Evolutionary conservation across 2,113 vertebrate genomes (phyloP).

Genomic region (Penelope pileata): DNA sequence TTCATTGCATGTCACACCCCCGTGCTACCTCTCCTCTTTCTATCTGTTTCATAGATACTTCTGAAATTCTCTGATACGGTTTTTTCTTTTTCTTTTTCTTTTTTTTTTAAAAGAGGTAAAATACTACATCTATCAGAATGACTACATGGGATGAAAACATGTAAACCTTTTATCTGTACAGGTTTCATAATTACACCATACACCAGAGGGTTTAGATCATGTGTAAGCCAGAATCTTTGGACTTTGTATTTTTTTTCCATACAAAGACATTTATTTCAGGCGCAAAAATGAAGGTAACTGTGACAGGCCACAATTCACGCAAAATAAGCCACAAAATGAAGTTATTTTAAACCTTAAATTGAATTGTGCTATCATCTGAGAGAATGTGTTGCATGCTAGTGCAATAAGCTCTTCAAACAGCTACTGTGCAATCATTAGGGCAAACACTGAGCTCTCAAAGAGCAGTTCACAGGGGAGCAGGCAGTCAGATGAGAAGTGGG

Average conservation of each 20-base stretch:
- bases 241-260: neutral
- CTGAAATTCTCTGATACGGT: neutral
- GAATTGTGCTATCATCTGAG: neutral
- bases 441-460: neutral
- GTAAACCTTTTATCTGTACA: neutral
- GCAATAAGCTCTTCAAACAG: neutral
- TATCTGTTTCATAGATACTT: neutral
- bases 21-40: neutral
- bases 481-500: neutral
- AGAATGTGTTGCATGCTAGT: neutral
- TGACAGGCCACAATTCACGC: neutral
- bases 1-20: neutral
- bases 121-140: neutral
- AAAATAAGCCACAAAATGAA: neutral
- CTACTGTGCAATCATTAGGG: neutral
- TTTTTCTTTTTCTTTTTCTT: neutral
- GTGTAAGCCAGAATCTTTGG: accelerated
- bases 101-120: neutral
- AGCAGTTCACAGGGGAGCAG: neutral
- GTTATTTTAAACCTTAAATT: neutral
- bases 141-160: neutral
- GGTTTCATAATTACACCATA: neutral
- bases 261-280: neutral
- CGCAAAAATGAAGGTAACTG: neutral
- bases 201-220: neutral